A percentile compares a stretch with the other conserved stretches of the same genome.
Conservation (phyloP, 2,113 vertebrate species). For the Chamaea fasciata region DNA sequence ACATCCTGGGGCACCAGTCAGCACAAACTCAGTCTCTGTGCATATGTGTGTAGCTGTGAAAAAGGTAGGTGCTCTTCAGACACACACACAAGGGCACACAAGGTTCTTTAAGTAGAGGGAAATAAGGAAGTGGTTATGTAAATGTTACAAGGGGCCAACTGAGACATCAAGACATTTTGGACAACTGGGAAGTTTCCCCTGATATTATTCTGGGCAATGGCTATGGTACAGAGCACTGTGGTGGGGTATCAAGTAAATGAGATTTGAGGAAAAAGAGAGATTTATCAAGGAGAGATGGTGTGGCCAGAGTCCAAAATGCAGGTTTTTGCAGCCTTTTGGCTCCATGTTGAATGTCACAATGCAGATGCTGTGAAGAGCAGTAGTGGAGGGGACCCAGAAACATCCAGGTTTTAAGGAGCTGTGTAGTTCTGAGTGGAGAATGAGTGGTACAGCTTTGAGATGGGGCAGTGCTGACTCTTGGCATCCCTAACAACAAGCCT, state of each 20-base stretch:
- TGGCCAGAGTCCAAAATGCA: neutral
- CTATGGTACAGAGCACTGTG: neutral
- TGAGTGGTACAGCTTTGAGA: neutral
- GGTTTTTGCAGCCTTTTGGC: neutral
- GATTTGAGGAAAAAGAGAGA: neutral
- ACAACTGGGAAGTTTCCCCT: neutral
- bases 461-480: neutral
- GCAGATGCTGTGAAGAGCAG: neutral
- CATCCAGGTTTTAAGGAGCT: neutral
- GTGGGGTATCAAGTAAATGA: neutral
- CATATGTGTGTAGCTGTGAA: neutral
- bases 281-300: neutral
- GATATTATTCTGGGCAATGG: neutral
- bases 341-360: neutral
- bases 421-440: neutral
- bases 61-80: neutral
- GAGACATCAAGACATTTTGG: neutral
- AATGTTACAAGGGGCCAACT: neutral
- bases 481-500: neutral
- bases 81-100: neutral
- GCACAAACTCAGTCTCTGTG: neutral
- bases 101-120: neutral
- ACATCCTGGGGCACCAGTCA: neutral
- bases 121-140: neutral
- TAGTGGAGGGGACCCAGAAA: neutral